Evolutionary conservation across 2,888 invertebrate genomes (phyloP).

Genomic region (Apeira syringaria): DNA sequence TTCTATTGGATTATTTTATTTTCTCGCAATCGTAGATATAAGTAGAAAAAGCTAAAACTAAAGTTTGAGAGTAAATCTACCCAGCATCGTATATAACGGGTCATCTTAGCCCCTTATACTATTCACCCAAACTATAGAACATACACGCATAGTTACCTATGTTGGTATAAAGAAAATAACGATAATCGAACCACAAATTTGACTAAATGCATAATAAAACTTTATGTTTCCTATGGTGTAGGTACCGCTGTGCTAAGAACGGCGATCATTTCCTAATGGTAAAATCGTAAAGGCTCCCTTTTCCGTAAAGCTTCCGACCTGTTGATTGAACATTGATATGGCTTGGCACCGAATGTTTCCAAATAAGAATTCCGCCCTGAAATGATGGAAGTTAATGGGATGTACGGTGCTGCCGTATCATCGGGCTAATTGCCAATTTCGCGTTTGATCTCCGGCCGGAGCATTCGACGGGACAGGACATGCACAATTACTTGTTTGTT

Average conservation of each 20-base stretch:
- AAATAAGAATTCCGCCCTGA: slow-evolving; percentile 35
- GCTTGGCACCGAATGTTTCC: slow-evolving; percentile 18
- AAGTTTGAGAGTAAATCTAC: too few relatives aligned
- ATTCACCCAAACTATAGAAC: too few relatives aligned
- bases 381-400: slow-evolving; percentile 37
- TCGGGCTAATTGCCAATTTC: slow-evolving; percentile 74
- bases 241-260: slow-evolving; percentile 1
- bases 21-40: too few relatives aligned
- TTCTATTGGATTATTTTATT: too few relatives aligned
- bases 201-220: too few relatives aligned
- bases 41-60: too few relatives aligned
- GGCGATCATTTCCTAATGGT: slow-evolving; percentile 23
- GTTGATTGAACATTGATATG: slow-evolving; percentile 39
- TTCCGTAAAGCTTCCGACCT: slow-evolving; percentile 35
- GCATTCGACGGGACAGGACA: slow-evolving; percentile 51
- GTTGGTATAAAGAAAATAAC: too few relatives aligned
- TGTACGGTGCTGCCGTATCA: slow-evolving; percentile 47
- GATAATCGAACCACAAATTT: too few relatives aligned
- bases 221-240: too few relatives aligned
- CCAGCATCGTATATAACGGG: too few relatives aligned
- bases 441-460: slow-evolving; percentile 69
- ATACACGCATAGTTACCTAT: too few relatives aligned
- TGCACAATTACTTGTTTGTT: slow-evolving; percentile 48
- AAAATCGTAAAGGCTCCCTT: slow-evolving; percentile 27
- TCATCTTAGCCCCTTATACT: too few relatives aligned